Base-by-base conservation (phyloP, 2,797 vertebrate genomes). In the Ptychobarbus kaznakovi region DNA sequence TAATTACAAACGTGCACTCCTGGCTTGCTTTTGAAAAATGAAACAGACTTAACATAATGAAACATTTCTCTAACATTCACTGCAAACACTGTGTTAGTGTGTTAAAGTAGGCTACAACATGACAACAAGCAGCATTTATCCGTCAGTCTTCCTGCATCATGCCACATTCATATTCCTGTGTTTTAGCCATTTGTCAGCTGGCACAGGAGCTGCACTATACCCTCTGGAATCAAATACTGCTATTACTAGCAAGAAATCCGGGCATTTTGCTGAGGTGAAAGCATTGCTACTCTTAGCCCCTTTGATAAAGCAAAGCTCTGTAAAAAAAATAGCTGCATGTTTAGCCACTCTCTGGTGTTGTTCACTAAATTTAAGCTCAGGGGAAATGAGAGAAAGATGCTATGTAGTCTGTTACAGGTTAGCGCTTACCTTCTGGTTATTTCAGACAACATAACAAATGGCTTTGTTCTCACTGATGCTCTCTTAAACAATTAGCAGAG, bases 231-330 rank as follows among this genome's bases (percentile, higher is more conserved):
- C 18, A 1, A 61, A 72, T 63, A 63, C 53, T 74, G 53, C 53
- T 46, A 20, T 46, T 63, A 46, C 44, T 82, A 73, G 68, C 66
- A 70, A 46, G 38, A 61, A 73, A 73, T 73, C 5, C 22, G 44
- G n/a, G 9, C 69, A 44, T 73, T 82, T 82, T 32, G 25, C 51
- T 82, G 68, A 83, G 44, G 28, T 51, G 73, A 15, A 53, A 66
- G 35, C 28, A 75, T 66, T 66, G 25, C 28, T 75, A 75, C 56
- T 38, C 72, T 66, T 83, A 53, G 28, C 20, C 6, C 13, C 22
- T 51, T 40, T 56, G 70, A 63, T 28, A 63, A 56, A 70, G 66
- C 66, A 25, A 58, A 70, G 35, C 16, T 63, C 12, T 61, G 53
- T 63, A n/a, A 40, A 81, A 58, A 49, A 16, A 15, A 82, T 42